These are phyloP conservation scores for Sitophilus oryzae DNA, from an alignment of 1,140 invertebrate species.

Conservation along the genomic window DNA sequence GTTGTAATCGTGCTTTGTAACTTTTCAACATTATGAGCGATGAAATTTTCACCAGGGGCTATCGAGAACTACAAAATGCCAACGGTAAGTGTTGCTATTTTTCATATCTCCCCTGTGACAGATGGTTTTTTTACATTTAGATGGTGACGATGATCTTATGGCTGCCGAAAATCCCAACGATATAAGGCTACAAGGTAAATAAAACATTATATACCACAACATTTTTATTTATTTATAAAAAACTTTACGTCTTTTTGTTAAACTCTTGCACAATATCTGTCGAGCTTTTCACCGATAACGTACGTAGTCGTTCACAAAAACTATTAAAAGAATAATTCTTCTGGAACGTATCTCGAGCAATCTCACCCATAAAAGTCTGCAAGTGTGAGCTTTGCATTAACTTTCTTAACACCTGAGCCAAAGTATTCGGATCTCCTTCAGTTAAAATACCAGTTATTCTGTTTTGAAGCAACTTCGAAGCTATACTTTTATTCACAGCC, in stretches of 20 bases:
- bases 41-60: not conserved
- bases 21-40: no score
- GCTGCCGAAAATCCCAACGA: constrained; percentile 3
- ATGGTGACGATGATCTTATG: not conserved
- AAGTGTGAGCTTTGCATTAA: constrained; percentile 28
- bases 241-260: not conserved
- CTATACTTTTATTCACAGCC: constrained; percentile 34
- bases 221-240: no score
- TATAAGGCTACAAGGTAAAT: constrained; percentile 10
- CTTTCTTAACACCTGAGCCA: constrained; percentile 35
- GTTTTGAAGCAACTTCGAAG: constrained; percentile 32
- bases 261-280: not conserved
- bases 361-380: constrained; percentile 27
- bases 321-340: constrained; percentile 27
- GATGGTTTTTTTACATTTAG: not conserved
- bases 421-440: constrained; percentile 31
- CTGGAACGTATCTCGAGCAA: constrained; percentile 26
- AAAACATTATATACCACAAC: no score
- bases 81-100: no score
- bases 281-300: not conserved
- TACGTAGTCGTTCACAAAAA: constrained; percentile 12
- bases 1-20: no score
- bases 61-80: no score
- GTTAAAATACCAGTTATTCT: constrained; percentile 35
- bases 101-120: not conserved